Evolutionary conservation across 2,113 vertebrate genomes (phyloP).

Genomic region (Odobenus rosmarus): DNA sequence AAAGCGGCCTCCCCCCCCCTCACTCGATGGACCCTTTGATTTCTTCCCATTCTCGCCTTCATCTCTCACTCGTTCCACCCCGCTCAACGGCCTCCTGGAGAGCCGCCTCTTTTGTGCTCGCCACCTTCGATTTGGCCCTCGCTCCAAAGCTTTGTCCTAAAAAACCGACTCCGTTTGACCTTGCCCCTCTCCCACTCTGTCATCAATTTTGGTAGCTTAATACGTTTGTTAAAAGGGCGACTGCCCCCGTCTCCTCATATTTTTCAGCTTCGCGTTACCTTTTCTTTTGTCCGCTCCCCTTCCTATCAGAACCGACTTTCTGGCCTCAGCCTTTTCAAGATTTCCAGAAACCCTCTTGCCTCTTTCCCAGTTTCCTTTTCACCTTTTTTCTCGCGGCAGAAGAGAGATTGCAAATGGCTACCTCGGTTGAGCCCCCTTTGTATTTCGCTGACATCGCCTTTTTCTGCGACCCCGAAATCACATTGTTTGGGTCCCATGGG

Average conservation of each 20-base stretch:
- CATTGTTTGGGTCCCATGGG: background rate
- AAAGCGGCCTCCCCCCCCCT: constrained; percentile 23
- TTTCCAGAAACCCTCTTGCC: background rate
- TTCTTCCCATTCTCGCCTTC: background rate
- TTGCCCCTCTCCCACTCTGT: background rate
- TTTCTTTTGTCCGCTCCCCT: background rate
- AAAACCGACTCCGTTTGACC: background rate
- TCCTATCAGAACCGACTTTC: background rate
- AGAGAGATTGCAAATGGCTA: background rate
- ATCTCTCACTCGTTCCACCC: constrained; percentile 21
- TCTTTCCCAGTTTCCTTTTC: background rate
- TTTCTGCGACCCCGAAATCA: background rate
- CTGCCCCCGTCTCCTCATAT: background rate
- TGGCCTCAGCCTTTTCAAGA: background rate
- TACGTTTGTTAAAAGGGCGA: background rate
- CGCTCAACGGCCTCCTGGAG: constrained; percentile 34
- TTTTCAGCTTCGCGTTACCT: background rate
- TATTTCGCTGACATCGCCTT: background rate
- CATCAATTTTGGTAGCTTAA: background rate
- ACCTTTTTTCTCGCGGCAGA: background rate
- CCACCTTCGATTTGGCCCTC: constrained; percentile 37
- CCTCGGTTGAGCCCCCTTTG: background rate
- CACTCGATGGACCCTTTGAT: constrained; percentile 51
- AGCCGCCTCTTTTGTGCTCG: constrained; percentile 48
- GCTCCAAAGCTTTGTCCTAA: constrained; percentile 39